Evolutionary conservation across 2,113 vertebrate genomes (phyloP).

Genomic region (Myiopsitta monachus): DNA sequence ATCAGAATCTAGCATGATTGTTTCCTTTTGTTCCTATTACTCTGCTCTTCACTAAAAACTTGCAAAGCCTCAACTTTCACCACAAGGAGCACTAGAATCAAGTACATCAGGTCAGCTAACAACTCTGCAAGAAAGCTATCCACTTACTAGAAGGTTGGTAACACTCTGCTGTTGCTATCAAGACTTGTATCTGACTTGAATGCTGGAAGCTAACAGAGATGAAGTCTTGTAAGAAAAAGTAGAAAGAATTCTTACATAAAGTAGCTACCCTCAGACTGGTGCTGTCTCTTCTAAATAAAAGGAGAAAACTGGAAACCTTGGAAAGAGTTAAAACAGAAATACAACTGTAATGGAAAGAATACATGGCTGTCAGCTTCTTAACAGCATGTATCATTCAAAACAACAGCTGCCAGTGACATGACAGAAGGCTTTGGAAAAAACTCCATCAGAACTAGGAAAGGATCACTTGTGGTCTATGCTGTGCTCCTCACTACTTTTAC

Average conservation of each 20-base stretch:
- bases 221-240: background rate
- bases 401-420: background rate
- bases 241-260: background rate
- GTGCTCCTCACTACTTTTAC: background rate
- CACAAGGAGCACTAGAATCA: background rate
- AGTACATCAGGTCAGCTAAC: background rate
- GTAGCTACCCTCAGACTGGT: background rate
- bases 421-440: background rate
- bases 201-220: background rate
- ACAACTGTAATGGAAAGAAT: background rate
- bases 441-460: background rate
- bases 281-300: background rate
- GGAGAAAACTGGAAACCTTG: background rate
- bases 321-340: background rate
- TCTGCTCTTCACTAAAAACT: background rate
- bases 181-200: background rate
- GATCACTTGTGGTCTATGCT: background rate
- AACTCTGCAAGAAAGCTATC: background rate
- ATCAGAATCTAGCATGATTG: background rate
- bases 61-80: background rate
- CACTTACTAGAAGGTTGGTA: background rate
- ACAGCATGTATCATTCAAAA: background rate
- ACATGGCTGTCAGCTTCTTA: background rate
- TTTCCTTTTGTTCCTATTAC: background rate
- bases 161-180: background rate